phyloP scores from a whole-genome alignment of 1,140 invertebrate genomes.

The Leptoteleia sp. region DNA sequence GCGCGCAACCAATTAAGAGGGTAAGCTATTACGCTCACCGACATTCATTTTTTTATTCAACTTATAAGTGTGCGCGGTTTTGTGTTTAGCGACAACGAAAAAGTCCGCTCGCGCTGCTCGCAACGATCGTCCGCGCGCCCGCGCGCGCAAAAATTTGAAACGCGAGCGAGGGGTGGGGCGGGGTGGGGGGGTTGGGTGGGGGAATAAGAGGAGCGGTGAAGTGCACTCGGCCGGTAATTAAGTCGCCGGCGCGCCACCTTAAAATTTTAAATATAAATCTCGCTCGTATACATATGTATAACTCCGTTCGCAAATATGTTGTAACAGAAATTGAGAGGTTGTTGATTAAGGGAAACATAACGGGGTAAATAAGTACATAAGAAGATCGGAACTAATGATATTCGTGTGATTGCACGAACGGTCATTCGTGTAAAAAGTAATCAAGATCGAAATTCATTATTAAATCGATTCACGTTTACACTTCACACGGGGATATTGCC shows the following conservation, averaged over 20 bases:
- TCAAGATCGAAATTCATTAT: conserved; percentile 55
- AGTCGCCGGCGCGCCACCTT: conserved; percentile 39
- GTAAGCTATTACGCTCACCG: not conserved
- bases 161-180: not conserved
- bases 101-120: no score
- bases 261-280: conserved; percentile 56
- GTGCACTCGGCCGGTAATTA: conserved; percentile 27
- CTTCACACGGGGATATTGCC: no score
- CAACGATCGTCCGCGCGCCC: conserved; percentile 15
- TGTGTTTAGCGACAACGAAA: conserved; percentile 32
- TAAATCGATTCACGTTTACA: conserved; percentile 51
- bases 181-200: no score
- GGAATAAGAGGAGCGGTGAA: no score
- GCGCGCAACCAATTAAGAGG: conserved; percentile 49
- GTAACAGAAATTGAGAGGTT: conserved; percentile 55
- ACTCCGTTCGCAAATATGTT: conserved; percentile 46
- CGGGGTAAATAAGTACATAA: conserved; percentile 38
- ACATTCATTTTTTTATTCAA: conserved; percentile 7
- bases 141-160: conserved; percentile 1
- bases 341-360: conserved; percentile 57
- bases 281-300: conserved; percentile 55
- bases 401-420: conserved; percentile 55
- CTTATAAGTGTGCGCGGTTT: conserved; percentile 18
- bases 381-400: conserved; percentile 58
- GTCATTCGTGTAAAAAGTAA: conserved; percentile 54